These are phyloP conservation scores for Eunapius fragilis DNA, from an alignment of 37 sponge, comb jelly and placozoan genomes.

Conservation along the genomic window DNA sequence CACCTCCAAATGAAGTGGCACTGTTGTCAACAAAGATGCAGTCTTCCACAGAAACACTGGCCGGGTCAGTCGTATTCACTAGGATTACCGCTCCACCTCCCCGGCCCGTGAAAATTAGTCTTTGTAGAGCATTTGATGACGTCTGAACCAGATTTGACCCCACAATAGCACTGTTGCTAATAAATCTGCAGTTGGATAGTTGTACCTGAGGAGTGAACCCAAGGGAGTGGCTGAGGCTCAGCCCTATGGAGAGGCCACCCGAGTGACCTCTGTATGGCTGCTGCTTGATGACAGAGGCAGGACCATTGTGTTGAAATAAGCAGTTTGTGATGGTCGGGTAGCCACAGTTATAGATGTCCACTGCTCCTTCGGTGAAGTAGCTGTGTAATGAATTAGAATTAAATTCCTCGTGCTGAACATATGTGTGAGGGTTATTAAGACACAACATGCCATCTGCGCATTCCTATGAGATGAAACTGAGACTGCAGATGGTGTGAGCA, in stretches of 20 bases:
- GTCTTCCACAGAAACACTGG: conserved; percentile 19
- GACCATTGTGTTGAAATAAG: conserved; percentile 30
- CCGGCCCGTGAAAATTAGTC: conserved; percentile 16
- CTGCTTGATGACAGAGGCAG: not conserved
- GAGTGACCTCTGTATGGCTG: conserved; percentile 32
- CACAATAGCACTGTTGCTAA: not conserved
- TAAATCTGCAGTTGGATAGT: not conserved
- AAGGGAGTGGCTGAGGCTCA: not conserved
- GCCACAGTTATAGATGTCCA: conserved; percentile 36
- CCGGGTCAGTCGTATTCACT: conserved; percentile 4
- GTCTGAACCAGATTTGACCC: not conserved
- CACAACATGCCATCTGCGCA: no score
- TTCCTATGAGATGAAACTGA: no score
- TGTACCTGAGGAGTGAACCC: not conserved
- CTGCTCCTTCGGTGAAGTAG: conserved; percentile 37
- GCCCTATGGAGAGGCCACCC: conserved; percentile 42
- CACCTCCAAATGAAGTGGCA: conserved; percentile 38
- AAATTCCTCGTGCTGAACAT: not conserved
- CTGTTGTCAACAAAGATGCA: conserved; percentile 34
- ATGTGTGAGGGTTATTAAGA: no score
- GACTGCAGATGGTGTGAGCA: no score
- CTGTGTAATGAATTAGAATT: not conserved
- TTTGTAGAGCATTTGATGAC: not conserved
- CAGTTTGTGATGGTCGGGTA: not conserved
- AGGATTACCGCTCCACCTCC: conserved; percentile 28